These are phyloP conservation scores for Strigamia crassipes DNA, from an alignment of 2,888 invertebrate genomes.

Conservation along the genomic window DNA sequence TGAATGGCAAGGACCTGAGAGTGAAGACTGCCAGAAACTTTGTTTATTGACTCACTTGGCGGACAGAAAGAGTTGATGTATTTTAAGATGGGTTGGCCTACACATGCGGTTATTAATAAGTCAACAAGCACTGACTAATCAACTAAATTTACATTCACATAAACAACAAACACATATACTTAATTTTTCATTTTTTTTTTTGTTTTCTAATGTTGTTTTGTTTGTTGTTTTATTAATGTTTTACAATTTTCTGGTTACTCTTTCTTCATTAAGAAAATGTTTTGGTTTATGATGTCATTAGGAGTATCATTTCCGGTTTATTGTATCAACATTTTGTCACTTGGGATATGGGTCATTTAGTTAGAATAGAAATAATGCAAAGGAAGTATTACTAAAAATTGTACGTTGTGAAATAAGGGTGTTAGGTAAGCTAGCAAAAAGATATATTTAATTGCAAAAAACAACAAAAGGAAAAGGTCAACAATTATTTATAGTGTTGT, in stretches of 20 bases:
- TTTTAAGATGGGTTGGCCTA: slow-evolving; percentile 40
- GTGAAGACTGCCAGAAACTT: slow-evolving; percentile 36
- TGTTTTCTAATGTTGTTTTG: background rate
- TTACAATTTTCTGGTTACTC: background rate
- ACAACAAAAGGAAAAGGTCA: background rate
- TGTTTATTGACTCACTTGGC: slow-evolving; percentile 42
- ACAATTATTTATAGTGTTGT: no score
- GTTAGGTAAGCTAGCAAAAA: background rate
- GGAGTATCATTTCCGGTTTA: background rate
- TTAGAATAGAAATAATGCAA: background rate
- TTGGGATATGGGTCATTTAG: background rate
- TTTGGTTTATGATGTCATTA: background rate
- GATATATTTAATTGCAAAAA: background rate
- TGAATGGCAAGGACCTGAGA: slow-evolving; percentile 37
- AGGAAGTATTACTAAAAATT: background rate
- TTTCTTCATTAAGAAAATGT: background rate
- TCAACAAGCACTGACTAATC: slow-evolving; percentile 39
- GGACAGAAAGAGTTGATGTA: slow-evolving; percentile 31
- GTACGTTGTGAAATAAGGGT: background rate
- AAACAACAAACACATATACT: slow-evolving; percentile 16
- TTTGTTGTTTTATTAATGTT: background rate
- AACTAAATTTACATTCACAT: slow-evolving; percentile 31
- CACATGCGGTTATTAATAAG: slow-evolving; percentile 35
- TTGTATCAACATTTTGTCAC: background rate
- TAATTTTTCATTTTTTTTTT: background rate